Base-by-base conservation (phyloP, 2,113 vertebrate species). In the Paraplagusia blochii region DNA sequence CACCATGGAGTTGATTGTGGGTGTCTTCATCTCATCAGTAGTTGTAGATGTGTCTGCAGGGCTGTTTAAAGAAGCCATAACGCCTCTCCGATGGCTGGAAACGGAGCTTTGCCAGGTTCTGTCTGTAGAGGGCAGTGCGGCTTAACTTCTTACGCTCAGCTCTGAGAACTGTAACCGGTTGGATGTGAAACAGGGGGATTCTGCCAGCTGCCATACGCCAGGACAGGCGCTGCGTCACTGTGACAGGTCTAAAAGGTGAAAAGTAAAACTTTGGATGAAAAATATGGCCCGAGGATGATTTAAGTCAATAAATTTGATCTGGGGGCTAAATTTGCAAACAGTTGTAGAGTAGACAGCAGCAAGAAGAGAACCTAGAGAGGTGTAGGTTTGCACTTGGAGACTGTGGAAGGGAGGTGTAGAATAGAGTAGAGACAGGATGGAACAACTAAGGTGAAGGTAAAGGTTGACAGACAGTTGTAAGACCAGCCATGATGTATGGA, bases 21-120 rank as follows among this genome's bases (percentile, higher is more conserved):
- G 2, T 6, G 6, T 29, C 22, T 4, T 29, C 3, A 16, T 0
- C 42, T 9, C 13, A 1, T 88, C 72, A 91, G 80, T 86, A 88
- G 85, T 87, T 91, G 79, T 76, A 86, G 11, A 87, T 69, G 15
- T 81, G 88, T 34, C 79, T 88, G 73, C 61, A 52, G 38, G 89
- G 91, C 80, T 88, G 84, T 71, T 91, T 90, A 81, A 88, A 88
- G 79, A 72, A 62, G 36, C 76, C 79, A 9, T 63, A 83, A 69
- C 69, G 80, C 17, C 59, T 81, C 7, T 86, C 87, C 1, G 74
- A 48, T 0, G 77, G 52, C 5, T 72, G 85, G 72, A 79, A 80
- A 4, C 83, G 75, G 1, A 48, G 72, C 54, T 76, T 87, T 5
- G 72, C 53, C 53, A 86, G 72, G 76, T 89, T 91, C 77, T 88